Base-by-base conservation (phyloP, 2,113 vertebrate genomes). In the Anthoscopus minutus region DNA sequence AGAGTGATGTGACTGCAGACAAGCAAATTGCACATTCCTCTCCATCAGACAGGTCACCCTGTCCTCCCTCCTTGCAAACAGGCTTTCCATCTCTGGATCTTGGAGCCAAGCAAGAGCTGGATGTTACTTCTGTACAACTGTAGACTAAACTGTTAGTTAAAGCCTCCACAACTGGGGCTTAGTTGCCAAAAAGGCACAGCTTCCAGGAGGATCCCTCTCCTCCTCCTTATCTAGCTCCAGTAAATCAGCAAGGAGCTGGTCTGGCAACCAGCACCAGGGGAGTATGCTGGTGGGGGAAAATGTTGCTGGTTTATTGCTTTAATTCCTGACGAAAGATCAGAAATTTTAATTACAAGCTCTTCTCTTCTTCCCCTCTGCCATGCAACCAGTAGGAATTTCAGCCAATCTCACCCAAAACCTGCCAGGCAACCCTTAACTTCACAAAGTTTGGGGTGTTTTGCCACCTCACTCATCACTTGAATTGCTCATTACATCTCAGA, bases 121-220 rank as follows among this genome's bases (percentile, higher is more conserved):
- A 27, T 51, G 82, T 25, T 94, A 82, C 70, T 83, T 83, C 72
- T 74, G 88, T 58, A 31, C 60, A 83, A 5, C 38, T 54, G 60
- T 81, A 96, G 96, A 93, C 95, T 92, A 96, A 96, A 96, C 94
- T 73, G 45, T 51, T 27, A 30, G 88, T 47, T 70, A 66, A 86
- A 93, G 51, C 51, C 67, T 54, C 64, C 64, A 58, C 82, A 90
- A 4, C 19, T 19, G 27, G 50, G 74, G 25, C 6, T 58, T 4
- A 22, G 24, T 0, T 88, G 94, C 82, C 94, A 95, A 58, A 62
- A 88, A 30, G 1, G 7, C 58, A 48, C 37, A 94, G 47, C 35
- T 93, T 64, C 51, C 71, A 78, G 67, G 10, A 66, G 35, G 25
- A 35, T 47, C 67, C 45, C 56, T 45, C 40, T 58, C 42, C 79